These are phyloP conservation scores for Trachelus iudaicus DNA, from an alignment of 2,888 invertebrate species.

Conservation along the genomic window DNA sequence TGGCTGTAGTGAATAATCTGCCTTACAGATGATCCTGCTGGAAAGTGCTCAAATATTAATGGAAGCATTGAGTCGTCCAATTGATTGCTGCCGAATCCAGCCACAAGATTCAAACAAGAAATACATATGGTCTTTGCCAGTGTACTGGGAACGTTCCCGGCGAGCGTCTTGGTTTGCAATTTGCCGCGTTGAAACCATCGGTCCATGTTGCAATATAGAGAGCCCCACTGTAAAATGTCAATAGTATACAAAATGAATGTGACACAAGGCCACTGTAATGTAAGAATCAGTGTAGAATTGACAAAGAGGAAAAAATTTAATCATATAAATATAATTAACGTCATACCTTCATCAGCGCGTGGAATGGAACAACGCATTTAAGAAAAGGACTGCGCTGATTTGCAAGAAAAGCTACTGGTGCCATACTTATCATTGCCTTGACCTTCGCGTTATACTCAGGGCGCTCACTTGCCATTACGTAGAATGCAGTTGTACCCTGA, in stretches of 20 bases:
- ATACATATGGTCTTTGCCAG: constrained; percentile 62
- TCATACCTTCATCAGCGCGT: constrained; percentile 55
- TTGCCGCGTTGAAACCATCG: constrained; percentile 60
- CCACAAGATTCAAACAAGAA: constrained; percentile 66
- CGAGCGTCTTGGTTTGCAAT: constrained; percentile 52
- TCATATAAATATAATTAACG: neutral
- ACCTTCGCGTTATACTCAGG: constrained; percentile 63
- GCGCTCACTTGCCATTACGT: constrained; percentile 60
- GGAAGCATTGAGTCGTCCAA: constrained; percentile 63
- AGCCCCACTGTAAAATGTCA: constrained; percentile 56
- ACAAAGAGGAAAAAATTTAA: neutral
- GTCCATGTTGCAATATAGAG: constrained; percentile 58
- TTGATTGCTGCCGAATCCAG: constrained; percentile 66
- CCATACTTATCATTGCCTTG: constrained; percentile 59
- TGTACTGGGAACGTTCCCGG: constrained; percentile 52
- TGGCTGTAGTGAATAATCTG: constrained; percentile 63
- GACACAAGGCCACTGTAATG: neutral
- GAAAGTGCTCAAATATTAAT: constrained; percentile 60
- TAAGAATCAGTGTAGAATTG: neutral
- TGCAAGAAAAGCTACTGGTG: constrained; percentile 62
- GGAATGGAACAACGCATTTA: constrained; percentile 53
- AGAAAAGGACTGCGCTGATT: constrained; percentile 60
- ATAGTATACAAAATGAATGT: constrained; percentile 14
- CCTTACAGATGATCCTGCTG: constrained; percentile 65
- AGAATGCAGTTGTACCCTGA: constrained; percentile 68